Conservation (phyloP, 2,888 invertebrate species). For the Amitus sp. region DNA sequence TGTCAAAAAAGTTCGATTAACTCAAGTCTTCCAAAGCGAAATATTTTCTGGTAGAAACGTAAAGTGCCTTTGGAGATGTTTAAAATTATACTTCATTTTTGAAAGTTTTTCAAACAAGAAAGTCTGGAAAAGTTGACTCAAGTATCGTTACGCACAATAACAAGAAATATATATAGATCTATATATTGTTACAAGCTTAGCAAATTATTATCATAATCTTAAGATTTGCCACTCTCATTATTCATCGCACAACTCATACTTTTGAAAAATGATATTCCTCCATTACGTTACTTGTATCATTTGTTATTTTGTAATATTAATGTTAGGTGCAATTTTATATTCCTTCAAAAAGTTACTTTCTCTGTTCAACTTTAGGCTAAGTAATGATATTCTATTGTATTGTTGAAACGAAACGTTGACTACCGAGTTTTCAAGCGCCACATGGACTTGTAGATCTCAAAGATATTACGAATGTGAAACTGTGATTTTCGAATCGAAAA, state of each 20-base stretch:
- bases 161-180: neutral
- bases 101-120: neutral
- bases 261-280: neutral
- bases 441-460: neutral
- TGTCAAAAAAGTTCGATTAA: neutral
- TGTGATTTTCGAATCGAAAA: neutral
- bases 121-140: neutral
- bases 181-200: neutral
- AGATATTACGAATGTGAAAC: neutral
- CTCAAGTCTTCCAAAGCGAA: neutral
- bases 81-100: too few relatives aligned
- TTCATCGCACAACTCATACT: neutral
- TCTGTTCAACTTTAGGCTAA: neutral
- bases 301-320: constrained; percentile 4
- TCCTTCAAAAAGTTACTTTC: neutral
- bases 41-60: neutral
- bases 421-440: neutral
- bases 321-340: constrained; percentile 6
- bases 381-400: constrained; percentile 5
- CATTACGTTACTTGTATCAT: neutral
- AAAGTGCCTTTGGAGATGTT: constrained; percentile 4
- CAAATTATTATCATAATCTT: neutral
- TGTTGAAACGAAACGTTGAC: constrained; percentile 1
- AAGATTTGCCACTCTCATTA: neutral
- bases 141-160: neutral